Evolutionary conservation across 2,888 invertebrate genomes (phyloP).

Genomic region (Trissolcus japonicus): DNA sequence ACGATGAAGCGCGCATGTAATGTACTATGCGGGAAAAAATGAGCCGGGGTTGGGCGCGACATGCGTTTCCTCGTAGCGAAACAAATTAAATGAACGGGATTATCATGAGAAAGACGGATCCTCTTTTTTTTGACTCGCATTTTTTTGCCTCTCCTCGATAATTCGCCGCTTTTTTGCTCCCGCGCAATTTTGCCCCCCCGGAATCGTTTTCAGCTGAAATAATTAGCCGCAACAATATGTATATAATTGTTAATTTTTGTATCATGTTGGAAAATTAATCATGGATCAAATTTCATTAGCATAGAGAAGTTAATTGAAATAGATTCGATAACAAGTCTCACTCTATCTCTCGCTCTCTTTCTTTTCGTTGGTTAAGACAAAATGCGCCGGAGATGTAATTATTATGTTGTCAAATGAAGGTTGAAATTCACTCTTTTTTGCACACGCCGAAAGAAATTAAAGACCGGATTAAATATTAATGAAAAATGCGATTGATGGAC

Average conservation of each 20-base stretch:
- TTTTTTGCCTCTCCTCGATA: slow-evolving; percentile 57
- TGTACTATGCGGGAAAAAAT: slow-evolving; percentile 49
- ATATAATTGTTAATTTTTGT: slow-evolving; percentile 21
- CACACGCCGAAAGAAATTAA: slow-evolving; percentile 32
- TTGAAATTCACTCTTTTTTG: slow-evolving; percentile 32
- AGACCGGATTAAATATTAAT: slow-evolving; percentile 52
- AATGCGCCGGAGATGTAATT: slow-evolving; percentile 33
- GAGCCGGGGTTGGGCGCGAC: slow-evolving; percentile 45
- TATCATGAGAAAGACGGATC: slow-evolving; percentile 65
- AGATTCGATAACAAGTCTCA: slow-evolving; percentile 42
- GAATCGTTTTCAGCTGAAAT: slow-evolving; percentile 48
- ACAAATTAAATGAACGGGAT: slow-evolving; percentile 72
- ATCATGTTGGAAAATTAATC: slow-evolving; percentile 3
- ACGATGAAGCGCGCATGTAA: slow-evolving; percentile 46
- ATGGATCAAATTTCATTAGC: slow-evolving; percentile 42
- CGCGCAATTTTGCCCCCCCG: not conserved
- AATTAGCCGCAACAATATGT: slow-evolving; percentile 67
- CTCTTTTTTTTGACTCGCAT: slow-evolving; percentile 60
- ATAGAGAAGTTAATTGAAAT: slow-evolving; percentile 47
- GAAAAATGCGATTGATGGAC: slow-evolving; percentile 51
- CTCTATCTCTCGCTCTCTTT: slow-evolving; percentile 22
- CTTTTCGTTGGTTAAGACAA: slow-evolving; percentile 34
- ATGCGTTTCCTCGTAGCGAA: slow-evolving; percentile 61
- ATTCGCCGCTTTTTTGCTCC: slow-evolving; percentile 53
- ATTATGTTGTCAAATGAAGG: slow-evolving; percentile 49